Evolutionary conservation across 2,888 invertebrate genomes (phyloP).

Genomic region (Drosophila peninsularis): DNA sequence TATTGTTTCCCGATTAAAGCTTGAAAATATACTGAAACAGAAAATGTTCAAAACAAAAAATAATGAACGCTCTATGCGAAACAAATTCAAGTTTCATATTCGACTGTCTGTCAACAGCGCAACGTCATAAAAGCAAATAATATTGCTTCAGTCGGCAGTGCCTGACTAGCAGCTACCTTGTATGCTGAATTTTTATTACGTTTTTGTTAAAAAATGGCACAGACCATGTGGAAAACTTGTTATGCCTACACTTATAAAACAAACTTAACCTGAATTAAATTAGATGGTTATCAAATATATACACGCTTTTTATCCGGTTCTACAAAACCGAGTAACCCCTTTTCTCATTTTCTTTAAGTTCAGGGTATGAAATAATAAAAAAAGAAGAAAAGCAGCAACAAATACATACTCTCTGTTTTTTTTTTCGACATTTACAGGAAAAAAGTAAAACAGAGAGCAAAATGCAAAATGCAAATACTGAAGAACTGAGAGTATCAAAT

Average conservation of each 20-base stretch:
- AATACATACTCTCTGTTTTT: not conserved
- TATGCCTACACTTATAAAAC: too few relatives aligned
- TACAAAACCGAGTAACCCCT: too few relatives aligned
- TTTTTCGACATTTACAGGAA: not conserved
- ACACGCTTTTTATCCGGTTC: too few relatives aligned
- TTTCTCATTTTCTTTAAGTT: not conserved
- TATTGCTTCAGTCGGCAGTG: not conserved
- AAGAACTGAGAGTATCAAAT: slow-evolving; percentile 3
- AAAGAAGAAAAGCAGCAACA: not conserved
- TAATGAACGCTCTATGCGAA: slow-evolving; percentile 25
- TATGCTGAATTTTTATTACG: too few relatives aligned
- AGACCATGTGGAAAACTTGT: not conserved
- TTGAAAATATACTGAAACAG: slow-evolving; percentile 43
- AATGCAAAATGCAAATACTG: slow-evolving; percentile 5
- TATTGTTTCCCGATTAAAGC: slow-evolving; percentile 38
- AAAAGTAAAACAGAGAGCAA: slow-evolving; percentile 14
- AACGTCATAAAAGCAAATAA: slow-evolving; percentile 3
- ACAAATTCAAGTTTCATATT: slow-evolving; percentile 49
- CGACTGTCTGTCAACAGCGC: slow-evolving; percentile 9
- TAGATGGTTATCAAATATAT: too few relatives aligned
- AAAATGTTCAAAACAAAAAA: slow-evolving; percentile 18
- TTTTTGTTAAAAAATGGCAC: not conserved
- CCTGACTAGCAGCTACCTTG: not conserved
- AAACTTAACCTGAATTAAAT: too few relatives aligned
- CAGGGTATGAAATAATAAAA: not conserved